These are phyloP conservation scores for Drosophila sp. DNA, from an alignment of 1,140 invertebrate genomes.

Conservation along the genomic window DNA sequence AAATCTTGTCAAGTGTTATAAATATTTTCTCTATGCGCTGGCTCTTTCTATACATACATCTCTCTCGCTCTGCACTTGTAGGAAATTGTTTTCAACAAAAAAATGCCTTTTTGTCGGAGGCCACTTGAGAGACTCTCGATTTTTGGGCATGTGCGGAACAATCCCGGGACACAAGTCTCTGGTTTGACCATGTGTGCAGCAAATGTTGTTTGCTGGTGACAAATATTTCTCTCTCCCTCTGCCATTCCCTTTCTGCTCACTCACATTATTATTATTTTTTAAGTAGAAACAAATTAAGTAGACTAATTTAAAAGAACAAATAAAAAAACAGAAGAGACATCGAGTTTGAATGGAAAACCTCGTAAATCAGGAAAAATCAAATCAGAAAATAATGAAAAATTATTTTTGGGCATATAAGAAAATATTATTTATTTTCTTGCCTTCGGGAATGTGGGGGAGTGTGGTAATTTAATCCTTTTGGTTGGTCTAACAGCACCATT, in stretches of 20 bases:
- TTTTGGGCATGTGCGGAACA: slow-evolving; percentile 46
- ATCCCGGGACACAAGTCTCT: slow-evolving; percentile 39
- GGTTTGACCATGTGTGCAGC: slow-evolving; percentile 63
- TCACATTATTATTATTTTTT: slow-evolving; percentile 35
- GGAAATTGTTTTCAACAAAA: slow-evolving; percentile 55
- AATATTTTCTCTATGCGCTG: slow-evolving; percentile 71
- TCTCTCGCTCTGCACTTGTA: slow-evolving; percentile 31
- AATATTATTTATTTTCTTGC: neutral
- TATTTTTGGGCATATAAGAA: slow-evolving; percentile 28
- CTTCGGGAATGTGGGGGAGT: neutral
- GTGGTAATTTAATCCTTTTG: slow-evolving; percentile 62
- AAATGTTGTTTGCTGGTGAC: slow-evolving; percentile 66
- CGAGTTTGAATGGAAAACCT: slow-evolving; percentile 33
- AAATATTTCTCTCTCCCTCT: slow-evolving; percentile 37
- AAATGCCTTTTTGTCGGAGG: slow-evolving; percentile 43
- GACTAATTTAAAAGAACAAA: slow-evolving; percentile 58
- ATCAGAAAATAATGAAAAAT: slow-evolving; percentile 57
- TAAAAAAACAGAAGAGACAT: slow-evolving; percentile 49
- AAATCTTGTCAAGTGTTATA: slow-evolving; percentile 79
- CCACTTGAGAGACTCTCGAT: slow-evolving; percentile 59
- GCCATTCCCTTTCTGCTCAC: neutral
- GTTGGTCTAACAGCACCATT: neutral
- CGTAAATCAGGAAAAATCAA: slow-evolving; percentile 52
- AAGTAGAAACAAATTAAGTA: slow-evolving; percentile 55
- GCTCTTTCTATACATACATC: slow-evolving; percentile 17